Evolutionary conservation across 2,888 invertebrate genomes (phyloP).

Genomic region (Pilophorus perplexus): DNA sequence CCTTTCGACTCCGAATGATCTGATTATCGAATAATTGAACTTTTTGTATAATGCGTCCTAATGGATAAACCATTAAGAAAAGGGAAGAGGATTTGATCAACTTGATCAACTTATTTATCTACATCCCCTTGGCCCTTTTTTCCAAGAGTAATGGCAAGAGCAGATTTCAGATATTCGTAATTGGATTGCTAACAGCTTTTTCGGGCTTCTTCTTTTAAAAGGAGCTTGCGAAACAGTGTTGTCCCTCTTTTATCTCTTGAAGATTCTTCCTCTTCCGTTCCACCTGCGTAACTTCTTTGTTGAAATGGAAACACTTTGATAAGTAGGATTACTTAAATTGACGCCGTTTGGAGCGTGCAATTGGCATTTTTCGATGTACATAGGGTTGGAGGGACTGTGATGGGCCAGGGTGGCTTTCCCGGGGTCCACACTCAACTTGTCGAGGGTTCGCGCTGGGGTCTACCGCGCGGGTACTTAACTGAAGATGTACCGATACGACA

Average conservation of each 20-base stretch:
- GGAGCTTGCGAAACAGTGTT: slow-evolving; percentile 32
- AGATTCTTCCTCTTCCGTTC: slow-evolving; percentile 1
- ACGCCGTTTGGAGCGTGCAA: no score
- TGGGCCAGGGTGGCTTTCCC: no score
- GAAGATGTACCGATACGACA: no score
- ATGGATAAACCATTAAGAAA: slow-evolving; percentile 46
- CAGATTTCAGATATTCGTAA: slow-evolving; percentile 46
- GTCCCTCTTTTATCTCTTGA: slow-evolving; percentile 13
- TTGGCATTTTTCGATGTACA: no score
- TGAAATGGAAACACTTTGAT: background rate
- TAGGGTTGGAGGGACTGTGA: no score
- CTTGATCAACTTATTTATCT: slow-evolving; percentile 45
- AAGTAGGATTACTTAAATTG: no score
- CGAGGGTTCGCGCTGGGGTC: no score
- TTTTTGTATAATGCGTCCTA: slow-evolving; percentile 44
- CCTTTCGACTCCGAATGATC: slow-evolving; percentile 35
- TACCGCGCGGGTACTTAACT: no score
- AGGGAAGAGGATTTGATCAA: slow-evolving; percentile 44
- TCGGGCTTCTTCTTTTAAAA: slow-evolving; percentile 31
- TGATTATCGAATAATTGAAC: slow-evolving; percentile 46
- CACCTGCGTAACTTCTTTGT: background rate
- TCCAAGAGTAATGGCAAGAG: slow-evolving; percentile 31
- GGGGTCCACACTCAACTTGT: no score
- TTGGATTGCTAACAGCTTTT: slow-evolving; percentile 44
- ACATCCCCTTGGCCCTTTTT: slow-evolving; percentile 30